phyloP scores from a whole-genome alignment of 35 echinoderm and acorn worm genomes.

The Diadema setosum region DNA sequence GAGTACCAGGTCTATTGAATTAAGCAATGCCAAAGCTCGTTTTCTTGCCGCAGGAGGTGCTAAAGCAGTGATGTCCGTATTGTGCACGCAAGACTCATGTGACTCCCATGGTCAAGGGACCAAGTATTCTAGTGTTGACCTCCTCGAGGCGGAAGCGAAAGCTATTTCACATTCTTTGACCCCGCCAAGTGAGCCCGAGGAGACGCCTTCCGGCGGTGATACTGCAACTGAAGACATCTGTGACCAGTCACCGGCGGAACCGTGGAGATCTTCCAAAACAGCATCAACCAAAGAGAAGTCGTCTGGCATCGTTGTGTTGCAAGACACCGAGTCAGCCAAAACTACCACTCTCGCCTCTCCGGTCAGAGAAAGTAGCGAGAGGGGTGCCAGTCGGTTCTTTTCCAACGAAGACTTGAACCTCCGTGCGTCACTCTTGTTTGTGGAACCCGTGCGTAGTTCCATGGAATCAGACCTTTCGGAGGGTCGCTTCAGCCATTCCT shows the following conservation, averaged over 20 bases:
- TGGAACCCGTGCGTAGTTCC: slow-evolving; percentile 54
- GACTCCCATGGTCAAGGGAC: slow-evolving; percentile 36
- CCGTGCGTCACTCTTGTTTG: slow-evolving; percentile 30
- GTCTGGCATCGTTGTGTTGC: not conserved
- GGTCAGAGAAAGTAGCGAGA: not conserved
- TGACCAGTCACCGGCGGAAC: no score
- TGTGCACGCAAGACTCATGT: slow-evolving; percentile 79
- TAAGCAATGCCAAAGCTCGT: slow-evolving; percentile 84
- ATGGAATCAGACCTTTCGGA: slow-evolving; percentile 44
- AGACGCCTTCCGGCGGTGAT: not conserved
- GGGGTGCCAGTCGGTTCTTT: slow-evolving; percentile 7
- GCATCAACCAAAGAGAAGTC: not conserved
- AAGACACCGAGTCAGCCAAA: not conserved
- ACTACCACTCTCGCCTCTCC: not conserved
- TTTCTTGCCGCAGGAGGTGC: slow-evolving; percentile 86
- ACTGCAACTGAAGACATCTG: not conserved
- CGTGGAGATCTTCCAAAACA: no score
- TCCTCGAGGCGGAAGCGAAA: not conserved
- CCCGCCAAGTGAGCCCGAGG: not conserved
- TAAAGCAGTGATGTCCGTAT: slow-evolving; percentile 77
- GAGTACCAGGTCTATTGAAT: not conserved
- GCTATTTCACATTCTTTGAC: no score
- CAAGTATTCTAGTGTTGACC: slow-evolving; percentile 18
- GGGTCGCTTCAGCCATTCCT: slow-evolving; percentile 21
- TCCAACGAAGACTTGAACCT: slow-evolving; percentile 15